phyloP scores from a whole-genome alignment of 2,888 invertebrate species.

The Drosophila niveifrons region DNA sequence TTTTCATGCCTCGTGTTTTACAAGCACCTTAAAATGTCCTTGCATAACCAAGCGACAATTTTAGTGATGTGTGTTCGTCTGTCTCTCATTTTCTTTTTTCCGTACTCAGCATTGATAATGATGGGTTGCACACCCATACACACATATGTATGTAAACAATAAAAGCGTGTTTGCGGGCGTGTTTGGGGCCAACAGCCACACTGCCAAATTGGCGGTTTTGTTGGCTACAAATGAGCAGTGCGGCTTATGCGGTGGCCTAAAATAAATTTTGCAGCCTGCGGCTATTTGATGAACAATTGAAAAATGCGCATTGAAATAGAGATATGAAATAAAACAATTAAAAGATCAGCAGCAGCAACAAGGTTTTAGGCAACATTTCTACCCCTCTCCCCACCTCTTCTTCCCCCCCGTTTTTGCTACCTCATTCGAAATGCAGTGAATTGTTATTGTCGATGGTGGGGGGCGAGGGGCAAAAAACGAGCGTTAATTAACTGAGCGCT shows the following conservation, averaged over 20 bases:
- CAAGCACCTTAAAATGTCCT: conserved; percentile 50
- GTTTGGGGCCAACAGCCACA: conserved; percentile 43
- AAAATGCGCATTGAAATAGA: conserved; percentile 38
- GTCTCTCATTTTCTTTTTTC: neutral
- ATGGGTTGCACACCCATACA: conserved; percentile 21
- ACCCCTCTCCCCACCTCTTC: too few species aligned
- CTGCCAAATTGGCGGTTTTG: conserved; percentile 77
- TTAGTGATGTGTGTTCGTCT: conserved; percentile 5
- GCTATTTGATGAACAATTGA: conserved; percentile 73
- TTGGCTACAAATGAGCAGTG: conserved; percentile 72
- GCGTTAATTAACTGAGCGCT: conserved; percentile 74
- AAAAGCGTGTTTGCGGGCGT: conserved; percentile 42
- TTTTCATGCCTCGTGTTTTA: conserved; percentile 62
- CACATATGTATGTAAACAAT: neutral
- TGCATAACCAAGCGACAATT: conserved; percentile 36
- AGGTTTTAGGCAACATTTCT: conserved; percentile 20
- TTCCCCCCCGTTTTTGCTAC: too few species aligned
- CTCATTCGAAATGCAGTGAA: neutral
- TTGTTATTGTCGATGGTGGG: neutral
- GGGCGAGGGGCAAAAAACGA: conserved; percentile 27
- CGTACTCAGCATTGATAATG: conserved; percentile 39
- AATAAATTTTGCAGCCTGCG: conserved; percentile 71
- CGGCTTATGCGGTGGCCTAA: conserved; percentile 57
- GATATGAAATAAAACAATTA: conserved; percentile 64
- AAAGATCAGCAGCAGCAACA: conserved; percentile 40